Conservation (phyloP, 2,797 vertebrate genomes). For the Macrochelys suwanniensis region DNA sequence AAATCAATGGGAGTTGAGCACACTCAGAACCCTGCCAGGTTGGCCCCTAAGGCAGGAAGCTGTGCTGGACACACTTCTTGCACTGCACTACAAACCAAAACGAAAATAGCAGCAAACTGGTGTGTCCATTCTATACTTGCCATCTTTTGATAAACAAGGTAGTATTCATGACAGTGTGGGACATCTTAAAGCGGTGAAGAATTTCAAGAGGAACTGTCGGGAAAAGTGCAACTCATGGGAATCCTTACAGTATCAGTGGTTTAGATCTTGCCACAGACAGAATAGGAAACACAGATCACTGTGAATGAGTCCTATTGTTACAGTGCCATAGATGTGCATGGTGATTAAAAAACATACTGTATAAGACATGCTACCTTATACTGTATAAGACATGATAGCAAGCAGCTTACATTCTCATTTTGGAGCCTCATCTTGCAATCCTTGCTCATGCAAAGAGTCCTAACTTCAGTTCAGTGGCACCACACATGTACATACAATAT, state of each 20-base stretch:
- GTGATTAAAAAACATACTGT: background rate
- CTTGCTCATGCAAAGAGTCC: background rate
- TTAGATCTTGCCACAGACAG: background rate
- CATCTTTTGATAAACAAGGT: background rate
- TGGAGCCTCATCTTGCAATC: background rate
- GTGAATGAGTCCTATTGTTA: background rate
- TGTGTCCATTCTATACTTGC: background rate
- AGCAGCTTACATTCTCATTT: background rate
- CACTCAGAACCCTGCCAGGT: background rate
- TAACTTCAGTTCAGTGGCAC: background rate
- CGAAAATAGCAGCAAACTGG: background rate
- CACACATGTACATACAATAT: background rate
- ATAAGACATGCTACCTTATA: background rate
- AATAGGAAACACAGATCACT: background rate
- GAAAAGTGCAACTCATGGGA: background rate
- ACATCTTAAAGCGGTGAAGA: background rate
- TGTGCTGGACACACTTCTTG: background rate
- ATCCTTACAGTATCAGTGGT: background rate
- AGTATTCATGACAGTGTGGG: background rate
- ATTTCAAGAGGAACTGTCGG: background rate
- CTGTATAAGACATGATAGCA: background rate
- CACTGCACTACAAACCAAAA: background rate
- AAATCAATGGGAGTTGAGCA: background rate
- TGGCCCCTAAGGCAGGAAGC: background rate
- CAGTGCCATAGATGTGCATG: background rate